phyloP scores from a whole-genome alignment of 2,888 invertebrate species.

The Sinhomidia bicolor region DNA sequence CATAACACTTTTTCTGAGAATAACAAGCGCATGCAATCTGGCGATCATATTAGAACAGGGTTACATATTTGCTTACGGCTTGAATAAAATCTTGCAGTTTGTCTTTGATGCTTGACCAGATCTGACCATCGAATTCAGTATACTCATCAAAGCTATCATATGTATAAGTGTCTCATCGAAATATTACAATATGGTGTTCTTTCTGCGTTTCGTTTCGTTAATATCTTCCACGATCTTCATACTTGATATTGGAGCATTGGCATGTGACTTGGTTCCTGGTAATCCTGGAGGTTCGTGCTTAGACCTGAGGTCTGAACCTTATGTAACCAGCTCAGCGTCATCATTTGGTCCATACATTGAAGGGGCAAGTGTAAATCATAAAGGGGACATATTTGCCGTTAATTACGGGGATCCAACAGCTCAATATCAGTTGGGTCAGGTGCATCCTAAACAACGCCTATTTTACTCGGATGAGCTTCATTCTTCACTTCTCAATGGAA shows the following conservation, averaged over 20 bases:
- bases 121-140: too few relatives aligned
- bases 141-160: too few relatives aligned
- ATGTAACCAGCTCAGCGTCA: conserved; percentile 60
- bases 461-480: conserved; percentile 66
- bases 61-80: too few relatives aligned
- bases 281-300: conserved; percentile 62
- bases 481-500: conserved; percentile 70
- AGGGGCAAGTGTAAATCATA: conserved; percentile 73
- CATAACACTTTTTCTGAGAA: too few relatives aligned
- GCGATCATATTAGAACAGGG: too few relatives aligned
- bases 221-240: not conserved
- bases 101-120: too few relatives aligned
- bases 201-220: not conserved
- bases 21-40: too few relatives aligned
- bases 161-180: too few relatives aligned
- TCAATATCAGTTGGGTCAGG: conserved; percentile 73
- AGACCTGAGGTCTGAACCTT: conserved; percentile 54
- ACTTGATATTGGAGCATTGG: not conserved
- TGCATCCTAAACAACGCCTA: conserved; percentile 66
- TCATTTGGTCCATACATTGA: conserved; percentile 75
- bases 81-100: too few relatives aligned
- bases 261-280: conserved; percentile 63
- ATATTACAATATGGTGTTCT: conserved; percentile 45
- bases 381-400: conserved; percentile 76
- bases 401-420: conserved; percentile 69